Evolutionary conservation across 2,888 invertebrate species (phyloP).

Genomic region (Dryocosmus kuriphilus): DNA sequence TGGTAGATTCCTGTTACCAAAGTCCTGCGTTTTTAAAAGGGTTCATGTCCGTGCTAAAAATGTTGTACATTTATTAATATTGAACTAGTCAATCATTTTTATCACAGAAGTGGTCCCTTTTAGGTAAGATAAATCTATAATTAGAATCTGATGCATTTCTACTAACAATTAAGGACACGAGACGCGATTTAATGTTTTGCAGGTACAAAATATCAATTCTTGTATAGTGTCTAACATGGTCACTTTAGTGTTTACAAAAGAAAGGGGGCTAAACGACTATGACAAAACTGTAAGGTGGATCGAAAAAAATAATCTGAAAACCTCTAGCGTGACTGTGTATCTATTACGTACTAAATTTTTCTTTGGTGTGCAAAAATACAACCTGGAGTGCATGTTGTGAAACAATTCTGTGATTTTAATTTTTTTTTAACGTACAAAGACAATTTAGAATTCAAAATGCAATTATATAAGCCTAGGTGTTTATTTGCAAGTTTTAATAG

Average conservation of each 20-base stretch:
- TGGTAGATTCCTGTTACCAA: background rate
- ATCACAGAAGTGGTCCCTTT: background rate
- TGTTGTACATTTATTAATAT: background rate
- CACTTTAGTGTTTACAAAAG: constrained; percentile 14
- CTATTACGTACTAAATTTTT: constrained; percentile 15
- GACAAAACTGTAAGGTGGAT: constrained; percentile 21
- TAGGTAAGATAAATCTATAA: background rate
- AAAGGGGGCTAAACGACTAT: constrained; percentile 23
- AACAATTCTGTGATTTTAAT: constrained; percentile 23
- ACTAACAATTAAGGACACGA: background rate
- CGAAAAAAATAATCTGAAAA: constrained; percentile 27
- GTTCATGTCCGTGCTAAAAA: background rate
- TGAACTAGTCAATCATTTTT: background rate
- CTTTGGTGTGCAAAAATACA: background rate
- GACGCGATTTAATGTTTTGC: background rate
- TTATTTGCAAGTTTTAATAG: constrained; percentile 19
- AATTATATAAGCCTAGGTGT: background rate
- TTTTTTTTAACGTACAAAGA: background rate
- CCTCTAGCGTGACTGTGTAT: constrained; percentile 10
- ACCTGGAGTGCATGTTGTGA: constrained; percentile 17
- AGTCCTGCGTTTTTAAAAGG: background rate
- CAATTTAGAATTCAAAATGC: constrained; percentile 16
- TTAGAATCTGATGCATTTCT: background rate
- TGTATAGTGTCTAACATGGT: background rate
- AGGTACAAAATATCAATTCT: constrained; percentile 8